These are phyloP conservation scores for Xylophagus ater DNA, from an alignment of 2,888 invertebrate genomes.

Conservation along the genomic window DNA sequence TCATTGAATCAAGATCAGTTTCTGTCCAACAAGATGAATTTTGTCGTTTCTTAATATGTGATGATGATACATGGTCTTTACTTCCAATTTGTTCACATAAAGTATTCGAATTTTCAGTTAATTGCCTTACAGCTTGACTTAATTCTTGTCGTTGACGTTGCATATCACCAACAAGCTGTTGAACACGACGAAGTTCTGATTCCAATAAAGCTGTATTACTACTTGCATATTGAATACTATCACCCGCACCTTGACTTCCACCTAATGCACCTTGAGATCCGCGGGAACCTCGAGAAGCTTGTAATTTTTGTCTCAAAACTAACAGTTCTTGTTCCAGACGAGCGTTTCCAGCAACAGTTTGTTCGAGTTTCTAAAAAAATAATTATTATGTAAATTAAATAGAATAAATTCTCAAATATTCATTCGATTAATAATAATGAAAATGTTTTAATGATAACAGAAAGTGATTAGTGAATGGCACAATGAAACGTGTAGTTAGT, in stretches of 20 bases:
- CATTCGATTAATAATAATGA: too few relatives aligned
- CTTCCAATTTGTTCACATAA: conserved; percentile 52
- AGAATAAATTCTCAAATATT: conserved; percentile 6
- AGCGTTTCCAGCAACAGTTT: conserved; percentile 83
- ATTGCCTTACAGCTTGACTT: conserved; percentile 71
- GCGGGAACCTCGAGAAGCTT: conserved; percentile 51
- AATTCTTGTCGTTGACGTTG: conserved; percentile 77
- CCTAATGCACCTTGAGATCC: conserved; percentile 25
- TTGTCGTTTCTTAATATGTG: conserved; percentile 44
- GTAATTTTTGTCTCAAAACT: conserved; percentile 71
- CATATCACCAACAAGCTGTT: conserved; percentile 72
- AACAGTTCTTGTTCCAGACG: conserved; percentile 78
- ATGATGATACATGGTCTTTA: conserved; percentile 22
- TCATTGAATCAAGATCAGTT: conserved; percentile 78
- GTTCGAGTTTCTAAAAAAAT: conserved; percentile 65
- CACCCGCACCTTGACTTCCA: conserved; percentile 26
- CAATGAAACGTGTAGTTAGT: too few relatives aligned
- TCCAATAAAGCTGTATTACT: conserved; percentile 58
- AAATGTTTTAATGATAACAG: not conserved
- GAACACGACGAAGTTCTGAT: conserved; percentile 72
- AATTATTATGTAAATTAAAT: too few relatives aligned
- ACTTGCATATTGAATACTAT: conserved; percentile 40
- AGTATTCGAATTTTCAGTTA: conserved; percentile 70
- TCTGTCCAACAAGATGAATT: conserved; percentile 68
- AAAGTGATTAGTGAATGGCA: too few relatives aligned